A percentile compares a stretch with the other conserved stretches of the same genome.
These are phyloP conservation scores for Mylabris sibirica DNA, from an alignment of 2,888 invertebrate species.

Conservation along the genomic window DNA sequence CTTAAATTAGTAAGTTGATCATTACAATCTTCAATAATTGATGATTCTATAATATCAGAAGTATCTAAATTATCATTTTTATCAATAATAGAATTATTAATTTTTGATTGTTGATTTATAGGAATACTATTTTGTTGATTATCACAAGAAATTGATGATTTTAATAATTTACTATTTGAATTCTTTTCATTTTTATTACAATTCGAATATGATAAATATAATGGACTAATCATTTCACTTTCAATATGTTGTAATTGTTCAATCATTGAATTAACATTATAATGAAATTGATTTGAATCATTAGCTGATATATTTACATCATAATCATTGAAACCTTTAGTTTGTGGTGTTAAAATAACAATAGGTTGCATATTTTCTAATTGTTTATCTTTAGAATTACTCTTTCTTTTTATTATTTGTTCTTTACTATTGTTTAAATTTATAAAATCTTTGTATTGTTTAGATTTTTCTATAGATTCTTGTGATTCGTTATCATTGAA, in stretches of 20 bases:
- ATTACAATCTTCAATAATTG: not conserved
- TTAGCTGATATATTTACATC: too few relatives aligned
- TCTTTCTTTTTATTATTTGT: too few relatives aligned
- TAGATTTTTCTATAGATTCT: not conserved
- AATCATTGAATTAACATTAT: too few relatives aligned
- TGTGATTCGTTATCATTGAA: not conserved
- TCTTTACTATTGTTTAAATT: not conserved
- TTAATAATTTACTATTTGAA: too few relatives aligned
- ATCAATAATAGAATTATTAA: not conserved
- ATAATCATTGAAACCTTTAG: too few relatives aligned
- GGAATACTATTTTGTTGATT: too few relatives aligned
- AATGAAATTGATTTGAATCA: too few relatives aligned
- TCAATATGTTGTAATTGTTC: not conserved
- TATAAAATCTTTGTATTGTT: not conserved
- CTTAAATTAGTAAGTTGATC: not conserved
- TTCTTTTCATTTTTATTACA: not conserved
- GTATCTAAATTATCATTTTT: not conserved
- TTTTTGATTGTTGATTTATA: too few relatives aligned
- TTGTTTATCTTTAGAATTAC: too few relatives aligned
- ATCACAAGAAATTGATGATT: not conserved
- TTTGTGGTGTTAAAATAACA: too few relatives aligned
- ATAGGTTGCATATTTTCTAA: too few relatives aligned
- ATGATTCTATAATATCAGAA: conserved; percentile 21
- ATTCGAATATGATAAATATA: not conserved
- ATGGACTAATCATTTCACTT: not conserved